Evolutionary conservation across 2,888 invertebrate genomes (phyloP), one percentile per base, ranked within the genome.

Genomic region (Mythimna loreyi): DNA sequence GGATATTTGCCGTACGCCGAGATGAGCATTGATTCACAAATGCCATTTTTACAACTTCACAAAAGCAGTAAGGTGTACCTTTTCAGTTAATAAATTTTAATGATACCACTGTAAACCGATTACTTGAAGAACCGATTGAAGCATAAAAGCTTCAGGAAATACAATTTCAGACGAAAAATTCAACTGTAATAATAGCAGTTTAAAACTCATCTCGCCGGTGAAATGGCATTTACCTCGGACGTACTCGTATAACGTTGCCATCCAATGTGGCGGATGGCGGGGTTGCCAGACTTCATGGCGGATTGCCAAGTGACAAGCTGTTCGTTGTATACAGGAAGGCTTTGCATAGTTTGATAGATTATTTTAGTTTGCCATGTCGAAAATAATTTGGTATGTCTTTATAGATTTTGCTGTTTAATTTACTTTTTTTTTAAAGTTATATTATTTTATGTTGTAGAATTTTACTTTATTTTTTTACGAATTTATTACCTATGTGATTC

Each of bases 161-260:
- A 72, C 36, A 70, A 72, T 50, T 62, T 52, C 9, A 82, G 76
- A 60, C 47, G 57, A 66, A 80, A 79, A 75, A 75, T 40, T 66
- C 57, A 40, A 45, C 62, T 40, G 65, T 23, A 52, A 66, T 81
- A 82, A 82, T 61, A 45, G 57, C 68, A 76, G 81, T 81, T 81
- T 81, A 67, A 80, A 80, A 82, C 83, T 81, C 76, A 80, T 81
- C 68, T 82, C 58, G 61, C 57, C 49, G 3, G 58, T 73, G 65
- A 80, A 81, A 82, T 80, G 67, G 56, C 67, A 57, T 80, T 81
- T 76, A 66, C 82, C 67, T 68, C 62, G 67, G 62, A 53, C 40
- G 56, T n/a, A n/a, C n/a, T n/a, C n/a, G n/a, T 72, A 71, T 60
- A 59, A 40, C 52, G 67, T 57, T 57, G 57, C 56, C 28, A 67